Conservation (phyloP, 2,113 vertebrate species). For the Hystrix brachyura region DNA sequence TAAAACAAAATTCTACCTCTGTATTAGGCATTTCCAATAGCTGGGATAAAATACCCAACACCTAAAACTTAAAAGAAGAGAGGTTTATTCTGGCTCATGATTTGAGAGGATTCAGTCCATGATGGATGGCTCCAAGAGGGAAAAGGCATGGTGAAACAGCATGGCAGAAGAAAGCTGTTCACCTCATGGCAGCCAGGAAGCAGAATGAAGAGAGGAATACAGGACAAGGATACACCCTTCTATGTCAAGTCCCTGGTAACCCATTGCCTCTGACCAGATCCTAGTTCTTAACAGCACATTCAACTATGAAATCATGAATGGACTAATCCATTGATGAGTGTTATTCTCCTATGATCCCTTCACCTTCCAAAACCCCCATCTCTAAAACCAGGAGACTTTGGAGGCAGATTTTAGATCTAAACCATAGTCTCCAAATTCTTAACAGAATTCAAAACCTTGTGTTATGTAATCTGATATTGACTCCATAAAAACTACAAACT, state of each 20-base stretch:
- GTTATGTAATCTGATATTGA: neutral
- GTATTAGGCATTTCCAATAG: neutral
- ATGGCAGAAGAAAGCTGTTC: neutral
- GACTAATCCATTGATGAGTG: neutral
- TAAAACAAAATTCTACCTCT: neutral
- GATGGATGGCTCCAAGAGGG: neutral
- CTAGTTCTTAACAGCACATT: neutral
- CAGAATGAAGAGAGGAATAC: neutral
- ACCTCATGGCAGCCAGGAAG: neutral
- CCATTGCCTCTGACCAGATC: neutral
- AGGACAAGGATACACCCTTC: neutral
- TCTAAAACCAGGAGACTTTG: neutral
- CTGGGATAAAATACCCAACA: neutral
- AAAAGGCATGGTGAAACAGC: neutral
- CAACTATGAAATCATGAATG: neutral
- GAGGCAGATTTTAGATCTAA: neutral
- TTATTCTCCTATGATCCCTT: neutral
- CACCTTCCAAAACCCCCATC: neutral
- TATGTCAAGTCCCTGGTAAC: neutral
- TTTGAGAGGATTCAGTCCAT: neutral
- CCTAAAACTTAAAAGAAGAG: neutral
- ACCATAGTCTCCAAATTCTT: neutral
- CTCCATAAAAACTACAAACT: constrained; percentile 11
- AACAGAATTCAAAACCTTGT: constrained; percentile 1
- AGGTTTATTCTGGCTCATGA: neutral